A percentile compares a stretch with the other conserved stretches of the same genome.
phyloP scores from a whole-genome alignment of 1,140 invertebrate genomes.

The Bombus superbus region DNA sequence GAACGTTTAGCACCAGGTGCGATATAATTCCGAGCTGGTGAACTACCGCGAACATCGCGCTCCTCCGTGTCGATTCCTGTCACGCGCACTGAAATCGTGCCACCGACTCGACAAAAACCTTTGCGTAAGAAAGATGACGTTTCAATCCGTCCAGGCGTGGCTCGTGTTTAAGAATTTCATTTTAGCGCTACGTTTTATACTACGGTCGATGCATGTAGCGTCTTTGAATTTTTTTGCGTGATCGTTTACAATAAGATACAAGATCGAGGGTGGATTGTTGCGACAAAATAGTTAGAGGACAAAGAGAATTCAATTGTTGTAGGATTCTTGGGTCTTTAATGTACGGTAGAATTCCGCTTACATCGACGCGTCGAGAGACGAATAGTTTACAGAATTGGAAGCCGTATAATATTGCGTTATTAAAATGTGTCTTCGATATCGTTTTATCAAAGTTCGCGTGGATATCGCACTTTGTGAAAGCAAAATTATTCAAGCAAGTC shows the following conservation, averaged over 20 bases:
- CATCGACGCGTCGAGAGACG: no score
- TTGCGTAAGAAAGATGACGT: constrained; percentile 53
- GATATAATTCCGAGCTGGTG: constrained; percentile 27
- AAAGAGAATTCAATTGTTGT: background rate
- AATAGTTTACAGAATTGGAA: no score
- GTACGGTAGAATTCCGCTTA: no score
- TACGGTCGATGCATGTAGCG: background rate
- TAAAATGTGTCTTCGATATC: no score
- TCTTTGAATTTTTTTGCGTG: background rate
- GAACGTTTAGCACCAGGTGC: constrained; percentile 56
- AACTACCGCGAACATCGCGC: constrained; percentile 33
- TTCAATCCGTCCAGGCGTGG: constrained; percentile 39
- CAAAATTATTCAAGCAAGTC: no score
- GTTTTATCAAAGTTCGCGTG: no score
- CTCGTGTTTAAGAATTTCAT: background rate
- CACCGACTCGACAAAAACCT: constrained; percentile 46
- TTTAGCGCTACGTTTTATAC: background rate
- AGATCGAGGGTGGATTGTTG: background rate
- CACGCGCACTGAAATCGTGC: constrained; percentile 57
- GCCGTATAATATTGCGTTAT: no score
- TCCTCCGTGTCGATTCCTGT: constrained; percentile 51
- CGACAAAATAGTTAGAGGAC: background rate
- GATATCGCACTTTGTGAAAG: no score
- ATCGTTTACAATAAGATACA: no score
- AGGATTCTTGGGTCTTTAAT: background rate